Conservation (phyloP, 2,888 invertebrate genomes). For the Apodemia mormo region DNA sequence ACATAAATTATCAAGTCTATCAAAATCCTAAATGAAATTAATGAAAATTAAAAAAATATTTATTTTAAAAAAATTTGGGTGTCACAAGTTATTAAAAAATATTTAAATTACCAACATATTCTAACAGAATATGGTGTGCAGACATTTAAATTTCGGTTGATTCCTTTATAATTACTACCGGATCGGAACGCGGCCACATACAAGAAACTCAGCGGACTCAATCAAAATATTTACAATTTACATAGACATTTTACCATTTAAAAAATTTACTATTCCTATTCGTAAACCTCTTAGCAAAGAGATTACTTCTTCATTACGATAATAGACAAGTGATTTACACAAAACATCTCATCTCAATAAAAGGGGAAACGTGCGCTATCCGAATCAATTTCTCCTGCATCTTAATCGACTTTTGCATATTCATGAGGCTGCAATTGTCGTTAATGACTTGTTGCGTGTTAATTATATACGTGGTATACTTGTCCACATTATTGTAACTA, state of each 20-base stretch:
- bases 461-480: conserved; percentile 31
- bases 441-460: conserved; percentile 41
- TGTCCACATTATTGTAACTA: conserved; percentile 24
- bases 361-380: conserved; percentile 21
- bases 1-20: not conserved
- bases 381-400: conserved; percentile 37
- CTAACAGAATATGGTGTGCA: no score
- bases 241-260: no score
- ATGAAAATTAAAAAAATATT: no score
- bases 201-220: no score
- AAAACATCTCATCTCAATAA: conserved; percentile 22
- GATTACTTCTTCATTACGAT: conserved; percentile 3
- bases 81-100: no score
- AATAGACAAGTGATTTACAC: not conserved
- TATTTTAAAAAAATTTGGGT: no score
- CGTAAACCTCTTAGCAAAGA: not conserved
- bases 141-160: no score
- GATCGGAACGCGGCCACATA: no score
- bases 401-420: conserved; percentile 40
- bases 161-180: no score
- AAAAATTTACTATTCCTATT: no score
- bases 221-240: no score
- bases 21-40: not conserved
- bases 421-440: conserved; percentile 41
- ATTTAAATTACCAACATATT: no score